Percentiles rank a stretch among this genome's conserved stretches.
Conservation (phyloP, 1,140 invertebrate species). For the Calosoma granatense region DNA sequence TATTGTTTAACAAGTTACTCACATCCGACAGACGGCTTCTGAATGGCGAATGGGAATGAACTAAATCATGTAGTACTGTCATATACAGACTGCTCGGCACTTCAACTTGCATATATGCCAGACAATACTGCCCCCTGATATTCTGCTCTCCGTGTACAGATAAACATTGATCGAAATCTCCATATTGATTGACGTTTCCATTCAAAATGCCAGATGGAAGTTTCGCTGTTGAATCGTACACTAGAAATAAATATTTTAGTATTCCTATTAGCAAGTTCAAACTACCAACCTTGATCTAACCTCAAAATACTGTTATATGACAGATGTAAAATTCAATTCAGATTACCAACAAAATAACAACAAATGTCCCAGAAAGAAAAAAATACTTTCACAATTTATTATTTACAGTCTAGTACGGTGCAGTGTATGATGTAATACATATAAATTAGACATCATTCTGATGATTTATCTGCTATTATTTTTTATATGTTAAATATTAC, state of each 20-base stretch:
- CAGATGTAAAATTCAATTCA: background rate
- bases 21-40: conserved; percentile 50
- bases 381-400: too few species aligned
- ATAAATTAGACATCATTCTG: too few species aligned
- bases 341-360: too few species aligned
- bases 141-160: conserved; percentile 30
- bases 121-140: conserved; percentile 46
- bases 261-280: background rate
- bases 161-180: conserved; percentile 53
- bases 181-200: conserved; percentile 51
- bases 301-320: background rate
- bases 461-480: too few species aligned
- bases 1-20: conserved; percentile 32
- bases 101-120: conserved; percentile 43
- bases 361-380: too few species aligned
- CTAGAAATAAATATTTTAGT: conserved; percentile 40
- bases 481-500: too few species aligned
- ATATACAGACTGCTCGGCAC: conserved; percentile 32
- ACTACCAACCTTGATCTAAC: conserved; percentile 5
- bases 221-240: conserved; percentile 51
- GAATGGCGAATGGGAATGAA: conserved; percentile 48
- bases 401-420: too few species aligned
- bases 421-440: too few species aligned
- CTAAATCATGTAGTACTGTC: conserved; percentile 37
- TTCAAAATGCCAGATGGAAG: conserved; percentile 47